Evolutionary conservation across 37 sponge, comb jelly and placozoan species (phyloP), one percentile per base, ranked within the genome.

Genomic region (Theonella swinhoei): DNA sequence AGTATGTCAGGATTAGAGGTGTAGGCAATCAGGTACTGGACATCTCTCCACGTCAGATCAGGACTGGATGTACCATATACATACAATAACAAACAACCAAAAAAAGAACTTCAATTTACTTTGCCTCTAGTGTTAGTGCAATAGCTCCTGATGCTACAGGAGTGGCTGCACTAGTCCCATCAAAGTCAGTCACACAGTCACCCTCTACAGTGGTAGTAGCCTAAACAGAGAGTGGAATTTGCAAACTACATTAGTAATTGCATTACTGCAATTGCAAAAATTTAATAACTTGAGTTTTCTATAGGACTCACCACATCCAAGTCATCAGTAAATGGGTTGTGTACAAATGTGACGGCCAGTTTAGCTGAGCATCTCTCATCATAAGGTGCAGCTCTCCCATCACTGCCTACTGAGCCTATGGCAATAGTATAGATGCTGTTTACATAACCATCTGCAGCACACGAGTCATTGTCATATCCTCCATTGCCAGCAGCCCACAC

Each of bases 401-500:
- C 19, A 59, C 93, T 85, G 23, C 85, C 70, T 23, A 77, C 96
- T 24, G 98, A 76, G 0, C 96, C 91, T 28, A 98, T 80, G 31
- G 90, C 86, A 26, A 98, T 83, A n/a, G 98, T 95, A 84, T 94
- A 98, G 74, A 93, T 91, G 47, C 86, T 84, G 70, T 79, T 79
- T 3, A 85, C 87, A 62, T 95, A 98, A 37, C 98, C 98, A 83
- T 98, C 98, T 47, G 93, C 93, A 61, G 89, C 93, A 77, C 98
- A 98, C 26, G 84, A 86, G 72, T 98, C 98, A 38, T 54, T 60
- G 54, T 47, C 54, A 22, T 84, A 64, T 34, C 98, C 98, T 5
- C 98, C 98, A 85, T 98, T 98, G 0, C 98, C 98, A 73, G 94
- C 92, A 24, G 98, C 94, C 94, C 95, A 98, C 64, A 98, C 91